Evolutionary conservation across 1,140 invertebrate genomes (phyloP), one percentile per base, ranked within the genome.

Genomic region (Limonius californicus): DNA sequence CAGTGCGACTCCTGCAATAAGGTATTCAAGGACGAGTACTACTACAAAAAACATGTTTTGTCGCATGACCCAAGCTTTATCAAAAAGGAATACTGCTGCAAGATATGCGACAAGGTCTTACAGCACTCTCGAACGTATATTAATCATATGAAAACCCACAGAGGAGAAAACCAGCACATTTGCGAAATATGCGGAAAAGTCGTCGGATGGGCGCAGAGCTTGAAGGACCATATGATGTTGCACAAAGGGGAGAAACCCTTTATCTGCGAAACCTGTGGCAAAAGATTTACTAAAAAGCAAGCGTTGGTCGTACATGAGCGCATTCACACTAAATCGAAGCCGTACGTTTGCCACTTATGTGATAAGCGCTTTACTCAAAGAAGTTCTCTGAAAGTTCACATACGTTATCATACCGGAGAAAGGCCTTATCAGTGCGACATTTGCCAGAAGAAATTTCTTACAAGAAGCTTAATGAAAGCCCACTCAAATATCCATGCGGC

Each of bases 361-460:
- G 74, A 80, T 14, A 80, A 87, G 62, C 69, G 81, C 16, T 89
- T 89, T 68, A 86, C 85, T 0, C 87, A 88, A 72, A 87, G 83
- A 59, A 85, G 85, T 68, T 90, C 90, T 71, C 70, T 87, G 6
- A 85, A 85, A 68, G 85, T 85, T 15, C 89, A 91, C 70, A 87
- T 90, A 85, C 80, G 87, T 32, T 83, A 84, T 57, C 88, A 91
- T 67, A 89, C 89, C 0, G 88, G 89, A 1, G 87, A 90, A 69
- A 89, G 89, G 71, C 89, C 89, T n/a, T 91, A 87, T 74, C 81
- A 87, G 32, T 92, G 90, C 75, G 76, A 81, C 3, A 79, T 85
- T 21, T 91, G 89, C 72, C 83, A 85, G 7, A 81, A 88, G 69
- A 21, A 53, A 19, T 53, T 53, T 21, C 4, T 53, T 12, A 19